These are phyloP conservation scores for Xestia ashworthii DNA, from an alignment of 2,888 invertebrate species.

Conservation along the genomic window DNA sequence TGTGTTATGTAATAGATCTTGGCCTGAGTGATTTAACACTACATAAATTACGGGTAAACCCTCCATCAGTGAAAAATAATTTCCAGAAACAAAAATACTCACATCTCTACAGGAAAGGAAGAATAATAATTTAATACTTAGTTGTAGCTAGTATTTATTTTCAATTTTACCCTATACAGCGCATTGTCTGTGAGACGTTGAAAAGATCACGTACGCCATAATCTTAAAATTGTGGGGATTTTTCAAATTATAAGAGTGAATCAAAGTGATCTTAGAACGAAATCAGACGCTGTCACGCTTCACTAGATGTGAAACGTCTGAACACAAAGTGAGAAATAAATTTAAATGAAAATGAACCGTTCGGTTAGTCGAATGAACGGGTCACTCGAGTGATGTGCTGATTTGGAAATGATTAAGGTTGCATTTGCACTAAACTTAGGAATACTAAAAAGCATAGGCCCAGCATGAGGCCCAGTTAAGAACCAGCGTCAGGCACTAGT, in stretches of 20 bases:
- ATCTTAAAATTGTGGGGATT: background rate
- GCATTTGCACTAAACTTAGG: background rate
- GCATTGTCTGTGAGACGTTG: constrained; percentile 9
- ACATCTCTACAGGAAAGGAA: constrained; percentile 30
- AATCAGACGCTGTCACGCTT: background rate
- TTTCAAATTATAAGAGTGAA: background rate
- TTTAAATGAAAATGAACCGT: background rate
- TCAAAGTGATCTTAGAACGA: background rate
- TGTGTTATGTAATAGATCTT: background rate
- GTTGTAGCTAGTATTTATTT: constrained; percentile 1
- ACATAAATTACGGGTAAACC: background rate
- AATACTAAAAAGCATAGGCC: background rate
- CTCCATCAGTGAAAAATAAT: constrained; percentile 7
- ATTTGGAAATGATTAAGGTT: background rate
- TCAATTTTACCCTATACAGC: constrained; percentile 7
- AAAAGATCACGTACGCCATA: constrained; percentile 33
- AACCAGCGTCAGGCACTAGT: background rate
- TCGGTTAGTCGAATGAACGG: background rate
- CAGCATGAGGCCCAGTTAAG: background rate
- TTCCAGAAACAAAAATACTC: constrained; percentile 12
- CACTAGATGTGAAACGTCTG: background rate
- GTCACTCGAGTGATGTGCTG: background rate
- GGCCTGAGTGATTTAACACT: background rate
- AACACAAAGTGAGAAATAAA: background rate
- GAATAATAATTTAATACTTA: background rate